These are phyloP conservation scores for Bostrychus sinensis DNA, from an alignment of 2,113 vertebrate genomes.

Conservation along the genomic window DNA sequence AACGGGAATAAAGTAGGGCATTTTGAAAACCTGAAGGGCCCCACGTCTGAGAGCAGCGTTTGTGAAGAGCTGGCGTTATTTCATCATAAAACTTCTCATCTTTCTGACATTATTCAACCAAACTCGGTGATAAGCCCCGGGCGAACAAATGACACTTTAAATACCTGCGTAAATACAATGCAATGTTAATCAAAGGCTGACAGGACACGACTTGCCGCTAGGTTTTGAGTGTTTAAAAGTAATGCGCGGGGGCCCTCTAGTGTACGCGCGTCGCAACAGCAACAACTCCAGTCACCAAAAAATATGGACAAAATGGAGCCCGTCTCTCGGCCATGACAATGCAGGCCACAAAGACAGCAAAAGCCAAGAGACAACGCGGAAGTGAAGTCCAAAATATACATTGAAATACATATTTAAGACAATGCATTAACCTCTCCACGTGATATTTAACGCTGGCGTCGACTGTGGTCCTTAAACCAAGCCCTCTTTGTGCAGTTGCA, in stretches of 20 bases:
- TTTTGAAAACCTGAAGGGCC: constrained; percentile 5
- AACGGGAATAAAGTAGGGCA: constrained; percentile 16
- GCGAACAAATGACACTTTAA: constrained; percentile 1
- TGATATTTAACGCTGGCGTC: neutral
- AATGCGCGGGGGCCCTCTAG: constrained; percentile 53
- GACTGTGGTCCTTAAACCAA: neutral
- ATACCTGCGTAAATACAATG: constrained; percentile 6
- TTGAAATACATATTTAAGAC: neutral
- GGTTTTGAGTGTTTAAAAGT: neutral
- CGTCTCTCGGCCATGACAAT: constrained; percentile 72
- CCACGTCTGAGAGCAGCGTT: neutral
- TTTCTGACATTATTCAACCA: neutral
- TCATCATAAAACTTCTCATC: constrained; percentile 5
- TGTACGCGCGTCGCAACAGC: neutral
- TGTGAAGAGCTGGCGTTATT: constrained; percentile 10
- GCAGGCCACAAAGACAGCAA: constrained; percentile 56
- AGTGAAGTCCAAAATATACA: neutral
- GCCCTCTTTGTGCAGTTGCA: neutral
- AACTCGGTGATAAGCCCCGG: neutral
- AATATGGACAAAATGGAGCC: constrained; percentile 78
- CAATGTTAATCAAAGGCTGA: constrained; percentile 18
- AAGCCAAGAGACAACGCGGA: constrained; percentile 6
- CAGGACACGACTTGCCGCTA: neutral
- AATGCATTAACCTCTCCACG: neutral
- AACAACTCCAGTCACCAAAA: neutral